Conservation (phyloP, 2,113 vertebrate genomes). For the Callopanchax toddi region DNA sequence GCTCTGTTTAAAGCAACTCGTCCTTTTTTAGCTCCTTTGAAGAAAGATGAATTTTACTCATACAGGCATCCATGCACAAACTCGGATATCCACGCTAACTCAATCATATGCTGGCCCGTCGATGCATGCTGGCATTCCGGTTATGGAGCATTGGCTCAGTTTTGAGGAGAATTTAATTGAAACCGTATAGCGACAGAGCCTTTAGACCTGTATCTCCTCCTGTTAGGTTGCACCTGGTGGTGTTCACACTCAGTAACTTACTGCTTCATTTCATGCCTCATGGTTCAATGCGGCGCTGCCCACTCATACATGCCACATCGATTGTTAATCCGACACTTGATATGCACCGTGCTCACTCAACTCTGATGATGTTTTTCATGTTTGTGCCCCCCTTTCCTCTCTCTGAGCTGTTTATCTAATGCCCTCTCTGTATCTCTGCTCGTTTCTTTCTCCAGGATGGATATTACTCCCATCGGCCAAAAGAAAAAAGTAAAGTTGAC, state of each 20-base stretch:
- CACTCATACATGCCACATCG: slow-evolving; percentile 56
- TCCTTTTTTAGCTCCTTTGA: slow-evolving; percentile 28
- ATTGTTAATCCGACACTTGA: slow-evolving; percentile 71
- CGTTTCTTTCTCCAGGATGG: slow-evolving; percentile 82
- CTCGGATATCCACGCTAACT: slow-evolving; percentile 37
- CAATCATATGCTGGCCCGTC: slow-evolving; percentile 55
- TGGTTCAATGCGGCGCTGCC: slow-evolving; percentile 55
- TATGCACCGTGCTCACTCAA: slow-evolving; percentile 53
- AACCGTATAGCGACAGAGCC: slow-evolving; percentile 42
- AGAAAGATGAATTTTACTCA: slow-evolving; percentile 24
- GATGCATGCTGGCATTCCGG: slow-evolving; percentile 66
- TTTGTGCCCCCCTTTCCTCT: slow-evolving; percentile 32
- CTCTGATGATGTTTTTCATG: slow-evolving; percentile 62
- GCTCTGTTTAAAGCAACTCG: not conserved
- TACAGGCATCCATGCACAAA: slow-evolving; percentile 7
- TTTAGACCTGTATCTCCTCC: slow-evolving; percentile 44
- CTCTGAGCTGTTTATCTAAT: slow-evolving; percentile 12
- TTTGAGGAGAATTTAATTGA: slow-evolving; percentile 73
- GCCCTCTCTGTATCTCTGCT: slow-evolving; percentile 22
- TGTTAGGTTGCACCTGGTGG: slow-evolving; percentile 57
- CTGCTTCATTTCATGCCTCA: slow-evolving; percentile 73
- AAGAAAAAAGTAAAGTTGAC: slow-evolving; percentile 91
- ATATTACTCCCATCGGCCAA: slow-evolving; percentile 93
- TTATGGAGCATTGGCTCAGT: slow-evolving; percentile 61
- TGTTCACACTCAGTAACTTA: slow-evolving; percentile 49